Base-by-base conservation (phyloP, 30 jellyfish, hydroid and myxozoan species). In the Hydractinia symbiolongicarpus region DNA sequence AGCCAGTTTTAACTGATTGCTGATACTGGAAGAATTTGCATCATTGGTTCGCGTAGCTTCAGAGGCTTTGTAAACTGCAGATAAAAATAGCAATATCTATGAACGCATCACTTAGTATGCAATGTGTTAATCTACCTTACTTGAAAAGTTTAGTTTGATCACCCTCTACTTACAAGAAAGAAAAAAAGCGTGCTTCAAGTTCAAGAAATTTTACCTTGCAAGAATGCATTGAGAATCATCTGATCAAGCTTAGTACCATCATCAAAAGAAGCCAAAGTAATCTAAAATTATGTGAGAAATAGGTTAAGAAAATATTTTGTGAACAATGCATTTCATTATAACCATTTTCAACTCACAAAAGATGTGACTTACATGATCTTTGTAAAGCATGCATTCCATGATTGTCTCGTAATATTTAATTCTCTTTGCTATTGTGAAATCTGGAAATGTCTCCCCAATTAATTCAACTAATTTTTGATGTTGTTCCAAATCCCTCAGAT, bases 381-480 rank as follows among this genome's bases (percentile, higher is more conserved):
- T 64, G 8, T 6, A 13, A 6, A n/a, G 19, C 74, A 64, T 64
- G 17, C 74, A 64, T 64, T 64, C 1, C 74, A 64, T 64, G 74
- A 64, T 64, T 64, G 9, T 64, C 9, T 13, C 7, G 40, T 64
- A 64, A 64, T 0, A 64, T 6, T 64, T 51, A 6, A 64, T 64
- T 64, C 40, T 64, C 74, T 6, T 64, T 13, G 9, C 16, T 64
- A n/a, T 44, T 64, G 74, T 64, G 6, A 64, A 64, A 64, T 64
- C 74, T 64, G 74, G 74, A 64, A n/a, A 64, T 64, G 19, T 51
- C 4, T 64, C 40, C 16, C 74, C 74, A 64, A 64, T 64, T 51
- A 64, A n/a, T 64, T 64, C 74, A 64, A 64, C 40, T 9, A 64
- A 64, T n/a, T 64, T n/a, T 6, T n/a, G 74, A 13, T 64, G 74